Conservation (phyloP, 2,113 vertebrate genomes). For the Cyprinodon tularosa region DNA sequence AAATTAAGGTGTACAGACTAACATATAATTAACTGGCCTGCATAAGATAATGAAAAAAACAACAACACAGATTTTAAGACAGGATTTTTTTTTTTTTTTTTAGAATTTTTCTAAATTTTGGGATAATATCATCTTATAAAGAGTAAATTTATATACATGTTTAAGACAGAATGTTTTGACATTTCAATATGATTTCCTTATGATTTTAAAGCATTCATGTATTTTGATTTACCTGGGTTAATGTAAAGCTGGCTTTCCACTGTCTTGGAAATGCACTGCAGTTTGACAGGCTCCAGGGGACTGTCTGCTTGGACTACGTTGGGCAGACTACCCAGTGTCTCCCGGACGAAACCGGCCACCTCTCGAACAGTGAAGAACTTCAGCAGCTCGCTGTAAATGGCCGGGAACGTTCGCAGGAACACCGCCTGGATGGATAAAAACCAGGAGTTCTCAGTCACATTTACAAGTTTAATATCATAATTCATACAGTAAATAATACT, state of each 20-base stretch:
- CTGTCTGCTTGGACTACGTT: conserved; percentile 87
- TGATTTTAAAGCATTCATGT: neutral
- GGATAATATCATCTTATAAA: too few relatives aligned
- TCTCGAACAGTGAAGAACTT: conserved; percentile 95
- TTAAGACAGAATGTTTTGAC: too few relatives aligned
- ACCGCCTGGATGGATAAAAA: conserved; percentile 81
- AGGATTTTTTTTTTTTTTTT: too few relatives aligned
- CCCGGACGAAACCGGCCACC: conserved; percentile 92
- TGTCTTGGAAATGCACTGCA: conserved; percentile 95
- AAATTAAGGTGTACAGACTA: too few relatives aligned
- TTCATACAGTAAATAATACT: neutral
- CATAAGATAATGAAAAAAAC: too few relatives aligned
- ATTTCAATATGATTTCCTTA: too few relatives aligned
- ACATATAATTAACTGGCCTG: too few relatives aligned
- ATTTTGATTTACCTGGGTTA: conserved; percentile 84
- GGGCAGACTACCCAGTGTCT: conserved; percentile 93
- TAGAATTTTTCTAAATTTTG: too few relatives aligned
- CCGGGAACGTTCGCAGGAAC: conserved; percentile 94
- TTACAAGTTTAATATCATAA: neutral
- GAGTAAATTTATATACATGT: too few relatives aligned
- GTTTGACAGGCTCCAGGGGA: conserved; percentile 91
- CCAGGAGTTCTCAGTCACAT: neutral
- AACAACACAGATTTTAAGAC: too few relatives aligned
- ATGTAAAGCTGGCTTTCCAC: conserved; percentile 95
- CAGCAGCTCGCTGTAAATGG: conserved; percentile 90